Evolutionary conservation across 2,113 vertebrate species (phyloP).

Genomic region (Anoura caudifer): DNA sequence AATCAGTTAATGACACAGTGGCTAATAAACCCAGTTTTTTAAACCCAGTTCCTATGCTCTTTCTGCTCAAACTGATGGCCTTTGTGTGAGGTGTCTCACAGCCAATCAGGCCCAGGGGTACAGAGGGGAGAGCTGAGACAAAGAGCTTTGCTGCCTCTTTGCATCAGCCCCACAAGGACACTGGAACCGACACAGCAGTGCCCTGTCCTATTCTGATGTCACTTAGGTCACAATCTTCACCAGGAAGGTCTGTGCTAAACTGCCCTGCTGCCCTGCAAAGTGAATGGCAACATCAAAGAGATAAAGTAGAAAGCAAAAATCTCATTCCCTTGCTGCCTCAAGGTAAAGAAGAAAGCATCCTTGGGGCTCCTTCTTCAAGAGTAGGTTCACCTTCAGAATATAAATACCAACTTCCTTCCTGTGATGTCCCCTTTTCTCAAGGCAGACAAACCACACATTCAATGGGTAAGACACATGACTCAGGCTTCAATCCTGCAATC

Average conservation of each 20-base stretch:
- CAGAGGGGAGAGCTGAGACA: not conserved
- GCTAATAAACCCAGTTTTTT: conserved; percentile 2
- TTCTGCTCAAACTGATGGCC: not conserved
- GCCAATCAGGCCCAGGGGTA: fast-evolving
- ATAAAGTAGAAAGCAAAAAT: conserved; percentile 27
- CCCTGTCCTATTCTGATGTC: not conserved
- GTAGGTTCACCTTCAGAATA: conserved; percentile 1
- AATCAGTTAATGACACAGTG: not conserved
- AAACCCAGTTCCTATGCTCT: not conserved
- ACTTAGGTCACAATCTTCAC: not conserved
- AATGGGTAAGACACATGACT: not conserved
- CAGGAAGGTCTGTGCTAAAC: not conserved
- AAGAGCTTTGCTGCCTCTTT: not conserved
- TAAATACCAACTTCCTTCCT: conserved; percentile 15
- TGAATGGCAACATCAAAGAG: not conserved
- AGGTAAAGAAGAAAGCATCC: not conserved
- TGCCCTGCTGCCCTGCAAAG: not conserved
- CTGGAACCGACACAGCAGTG: not conserved
- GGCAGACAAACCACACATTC: not conserved
- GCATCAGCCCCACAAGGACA: not conserved
- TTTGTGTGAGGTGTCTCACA: not conserved
- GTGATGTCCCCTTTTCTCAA: not conserved
- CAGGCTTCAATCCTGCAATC: conserved; percentile 36
- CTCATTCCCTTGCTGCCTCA: not conserved
- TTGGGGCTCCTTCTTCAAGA: not conserved